Base-by-base conservation (phyloP, 1,140 invertebrate genomes). In the Onthophagus taurus region DNA sequence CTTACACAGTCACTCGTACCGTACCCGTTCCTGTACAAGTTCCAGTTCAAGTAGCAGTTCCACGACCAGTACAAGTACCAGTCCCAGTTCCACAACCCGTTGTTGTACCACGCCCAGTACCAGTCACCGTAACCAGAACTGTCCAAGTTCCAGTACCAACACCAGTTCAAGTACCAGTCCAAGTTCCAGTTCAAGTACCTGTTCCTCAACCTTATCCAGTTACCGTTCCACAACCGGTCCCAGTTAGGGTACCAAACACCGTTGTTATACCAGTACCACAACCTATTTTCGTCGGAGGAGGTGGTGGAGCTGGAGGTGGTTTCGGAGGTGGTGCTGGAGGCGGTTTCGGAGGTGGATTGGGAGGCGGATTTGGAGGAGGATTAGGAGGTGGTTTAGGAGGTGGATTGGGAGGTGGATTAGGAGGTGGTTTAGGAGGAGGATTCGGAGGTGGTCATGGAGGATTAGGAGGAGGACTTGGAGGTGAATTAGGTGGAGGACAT, bases 231-330 rank as follows among this genome's bases (percentile, higher is more conserved):
- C 36, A 57, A 54, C 39, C 47, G 8, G 51, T 52, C 43, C 53
- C 55, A 14, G 46, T 53, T n/a, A 49, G 50, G 31, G 57, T 59
- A 35, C 50, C 55, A 16, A 44, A 50, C 38, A 36, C 65, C 50
- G 52, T 70, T 3, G 66, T 70, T 45, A 61, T 61, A 20, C 26
- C 46, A 48, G 23, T 52, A 53, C 29, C 45, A 17, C 49, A 53
- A 11, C 54, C 72, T 4, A 66, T 70, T 9, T 51, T 50, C 29
- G 52, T 50, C 29, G 45, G 41, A 13, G 43, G 42, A 14, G 50
- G 54, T 18, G 43, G 68, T 4, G 51, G 50, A 20, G 47, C 47
- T 29, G 48, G 47, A 7, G 47, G 42, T 18, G 41, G 31, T 9
- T 38, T 36, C n/a, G 49, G 49, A 13, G 49, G 44, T 13, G 26